These are phyloP conservation scores for Apaloderma vittatum DNA, from an alignment of 2,113 vertebrate species.

Conservation along the genomic window DNA sequence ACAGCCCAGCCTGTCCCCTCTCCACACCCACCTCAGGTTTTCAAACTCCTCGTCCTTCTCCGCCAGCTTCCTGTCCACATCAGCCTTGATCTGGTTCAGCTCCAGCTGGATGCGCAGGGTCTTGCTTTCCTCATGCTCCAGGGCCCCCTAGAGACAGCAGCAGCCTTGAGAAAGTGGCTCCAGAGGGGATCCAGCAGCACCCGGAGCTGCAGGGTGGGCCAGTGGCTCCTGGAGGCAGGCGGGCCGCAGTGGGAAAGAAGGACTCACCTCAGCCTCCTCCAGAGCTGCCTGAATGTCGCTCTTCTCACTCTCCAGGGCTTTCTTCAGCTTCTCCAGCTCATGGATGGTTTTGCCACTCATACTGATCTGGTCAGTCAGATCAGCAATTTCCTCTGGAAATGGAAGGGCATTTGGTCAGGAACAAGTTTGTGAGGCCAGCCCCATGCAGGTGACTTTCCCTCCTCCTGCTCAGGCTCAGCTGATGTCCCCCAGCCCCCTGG, in stretches of 20 bases:
- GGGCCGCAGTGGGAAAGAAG: neutral
- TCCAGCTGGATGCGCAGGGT: conserved; percentile 92
- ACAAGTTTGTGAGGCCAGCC: neutral
- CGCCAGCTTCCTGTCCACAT: conserved; percentile 90
- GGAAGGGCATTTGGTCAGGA: neutral
- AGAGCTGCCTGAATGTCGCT: conserved; percentile 91
- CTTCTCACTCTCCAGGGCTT: conserved; percentile 90
- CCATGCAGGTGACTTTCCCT: rapidly evolving
- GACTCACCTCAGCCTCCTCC: conserved; percentile 91
- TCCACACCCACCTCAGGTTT: conserved; percentile 84
- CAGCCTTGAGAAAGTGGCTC: neutral
- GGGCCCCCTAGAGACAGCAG: conserved; percentile 80
- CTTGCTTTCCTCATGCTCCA: conserved; percentile 96
- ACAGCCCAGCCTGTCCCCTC: neutral
- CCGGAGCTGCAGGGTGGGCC: neutral
- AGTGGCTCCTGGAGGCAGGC: neutral
- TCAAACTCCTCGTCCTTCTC: conserved; percentile 95
- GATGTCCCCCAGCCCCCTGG: neutral
- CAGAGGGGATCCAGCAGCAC: neutral
- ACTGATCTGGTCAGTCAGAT: conserved; percentile 92
- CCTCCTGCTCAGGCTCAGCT: neutral
- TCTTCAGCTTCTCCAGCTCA: conserved; percentile 95
- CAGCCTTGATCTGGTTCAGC: conserved; percentile 91
- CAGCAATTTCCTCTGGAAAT: conserved; percentile 90
- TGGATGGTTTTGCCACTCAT: conserved; percentile 90